Evolutionary conservation across 2,797 vertebrate genomes (phyloP), one percentile per base, ranked within the genome.

Genomic region (Hemibagrus guttatus): DNA sequence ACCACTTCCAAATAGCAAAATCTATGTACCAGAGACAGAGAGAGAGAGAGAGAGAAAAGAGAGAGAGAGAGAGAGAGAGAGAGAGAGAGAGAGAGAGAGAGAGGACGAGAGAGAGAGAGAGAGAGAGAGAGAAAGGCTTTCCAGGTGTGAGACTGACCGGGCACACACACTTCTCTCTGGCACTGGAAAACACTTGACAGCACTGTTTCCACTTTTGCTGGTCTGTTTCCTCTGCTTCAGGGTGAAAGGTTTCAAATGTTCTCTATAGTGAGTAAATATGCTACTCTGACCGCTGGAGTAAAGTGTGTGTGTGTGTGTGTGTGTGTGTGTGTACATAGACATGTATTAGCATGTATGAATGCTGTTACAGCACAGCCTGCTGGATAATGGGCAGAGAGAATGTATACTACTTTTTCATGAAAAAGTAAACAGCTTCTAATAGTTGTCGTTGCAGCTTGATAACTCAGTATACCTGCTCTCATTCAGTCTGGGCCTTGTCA

Each of bases 351-450:
- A 59, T 23, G 74, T 69, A 63, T 85, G 35, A 28, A 21, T 92
- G 93, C 85, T 89, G 91, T 92, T 91, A 92, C 91, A 95, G 94
- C 92, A 87, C 95, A 92, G 91, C 95, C 95, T 95, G 93, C 94
- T 95, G 95, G 94, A 86, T 84, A 75, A 2, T 46, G 54, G 87
- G 66, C 80, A 91, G 16, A 91, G 56, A 79, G 54, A 9, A 19
- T 75, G 42, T 84, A 71, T 58, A 46, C 63, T 8, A 42, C 69
- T 59, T 87, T 84, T 8, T 63, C 7, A 4, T 21, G 71, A 26
- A 64, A 66, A 83, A 76, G 7, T 49, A 49, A 83, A 59, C 5
- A 54, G 16, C 23, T 54, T 56, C 31, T 28, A 64, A n/a, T 16
- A 42, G 80, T 28, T 23, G 42, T 63, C 11, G 59, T n/a, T 23